These are phyloP conservation scores for Hydropsyche betteni DNA, from an alignment of 2,888 invertebrate genomes.

Conservation along the genomic window DNA sequence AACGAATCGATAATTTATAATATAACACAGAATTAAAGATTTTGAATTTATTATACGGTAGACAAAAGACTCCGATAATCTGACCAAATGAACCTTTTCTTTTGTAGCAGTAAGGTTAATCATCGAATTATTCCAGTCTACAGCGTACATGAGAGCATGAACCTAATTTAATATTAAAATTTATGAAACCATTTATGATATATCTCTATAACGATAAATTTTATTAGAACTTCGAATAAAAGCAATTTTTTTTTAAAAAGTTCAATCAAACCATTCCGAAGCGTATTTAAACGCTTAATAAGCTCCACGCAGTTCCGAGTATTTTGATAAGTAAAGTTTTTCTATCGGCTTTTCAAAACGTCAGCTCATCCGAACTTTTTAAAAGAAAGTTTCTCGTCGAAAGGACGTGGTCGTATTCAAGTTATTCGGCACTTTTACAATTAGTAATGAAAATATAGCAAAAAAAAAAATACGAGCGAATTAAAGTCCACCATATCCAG, in stretches of 20 bases:
- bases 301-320: background rate
- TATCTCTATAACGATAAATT: too few species aligned
- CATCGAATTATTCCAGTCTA: slow-evolving; percentile 29
- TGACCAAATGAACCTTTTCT: slow-evolving; percentile 1
- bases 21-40: too few species aligned
- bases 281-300: background rate
- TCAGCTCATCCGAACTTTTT: slow-evolving; percentile 11
- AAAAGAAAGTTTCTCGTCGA: background rate
- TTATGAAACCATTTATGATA: too few species aligned
- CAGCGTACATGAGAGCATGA: background rate
- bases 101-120: background rate
- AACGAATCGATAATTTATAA: too few species aligned
- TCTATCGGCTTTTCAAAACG: slow-evolving; percentile 30
- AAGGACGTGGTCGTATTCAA: background rate
- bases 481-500: too few species aligned
- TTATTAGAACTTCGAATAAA: too few species aligned
- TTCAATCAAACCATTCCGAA: too few species aligned
- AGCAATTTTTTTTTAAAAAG: too few species aligned
- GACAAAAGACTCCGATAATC: too few species aligned
- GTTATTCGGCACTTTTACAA: background rate
- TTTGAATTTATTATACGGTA: too few species aligned
- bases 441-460: background rate
- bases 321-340: slow-evolving; percentile 35
- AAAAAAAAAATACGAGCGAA: background rate
- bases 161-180: slow-evolving; percentile 8